Percentiles rank a stretch among this genome's conserved stretches.
Evolutionary conservation across 2,113 vertebrate species (phyloP).

Genomic region (Syrrhaptes paradoxus): DNA sequence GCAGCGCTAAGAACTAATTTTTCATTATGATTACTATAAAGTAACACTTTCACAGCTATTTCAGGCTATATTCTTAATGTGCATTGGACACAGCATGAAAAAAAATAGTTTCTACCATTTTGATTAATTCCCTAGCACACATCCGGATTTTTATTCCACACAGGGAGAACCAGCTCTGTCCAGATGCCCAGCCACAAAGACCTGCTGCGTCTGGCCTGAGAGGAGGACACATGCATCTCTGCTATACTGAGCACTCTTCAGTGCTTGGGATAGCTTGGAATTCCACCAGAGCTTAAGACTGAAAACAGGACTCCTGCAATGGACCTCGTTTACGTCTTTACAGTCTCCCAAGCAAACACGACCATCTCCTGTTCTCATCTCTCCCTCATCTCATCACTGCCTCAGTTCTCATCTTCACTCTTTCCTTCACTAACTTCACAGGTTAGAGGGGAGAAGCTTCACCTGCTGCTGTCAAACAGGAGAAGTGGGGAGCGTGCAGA

Average conservation of each 20-base stretch:
- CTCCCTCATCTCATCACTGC: neutral
- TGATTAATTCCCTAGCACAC: too few relatives aligned
- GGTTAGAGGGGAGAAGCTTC: neutral
- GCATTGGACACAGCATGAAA: neutral
- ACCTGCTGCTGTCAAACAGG: neutral
- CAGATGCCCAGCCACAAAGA: neutral
- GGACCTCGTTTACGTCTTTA: neutral
- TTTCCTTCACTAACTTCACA: neutral
- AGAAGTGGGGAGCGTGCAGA: neutral
- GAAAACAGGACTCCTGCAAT: neutral
- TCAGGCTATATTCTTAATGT: neutral
- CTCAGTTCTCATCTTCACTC: neutral
- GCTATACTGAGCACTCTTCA: neutral
- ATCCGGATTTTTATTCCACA: neutral
- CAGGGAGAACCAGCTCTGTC: neutral
- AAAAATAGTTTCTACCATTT: neutral
- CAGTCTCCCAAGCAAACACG: neutral
- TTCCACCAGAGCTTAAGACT: neutral
- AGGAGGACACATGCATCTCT: fast-evolving
- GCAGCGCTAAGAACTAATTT: neutral
- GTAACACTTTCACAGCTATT: neutral
- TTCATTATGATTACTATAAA: neutral
- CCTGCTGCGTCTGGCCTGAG: neutral
- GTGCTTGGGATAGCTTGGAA: neutral
- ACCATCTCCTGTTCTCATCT: neutral